Base-by-base conservation (phyloP, 2,888 invertebrate species). In the Brachyptera putata region DNA sequence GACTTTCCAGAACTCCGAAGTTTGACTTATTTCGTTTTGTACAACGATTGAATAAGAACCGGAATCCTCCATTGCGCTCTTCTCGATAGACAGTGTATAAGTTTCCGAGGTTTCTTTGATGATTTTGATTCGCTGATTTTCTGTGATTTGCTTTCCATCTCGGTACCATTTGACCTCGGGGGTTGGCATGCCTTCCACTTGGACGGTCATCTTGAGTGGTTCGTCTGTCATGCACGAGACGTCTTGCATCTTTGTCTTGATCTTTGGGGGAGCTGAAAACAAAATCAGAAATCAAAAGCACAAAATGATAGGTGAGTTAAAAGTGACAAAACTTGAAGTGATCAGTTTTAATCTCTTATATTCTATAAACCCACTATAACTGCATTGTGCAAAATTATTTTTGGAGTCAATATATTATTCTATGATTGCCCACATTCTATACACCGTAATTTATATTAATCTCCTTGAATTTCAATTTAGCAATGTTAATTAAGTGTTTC, bases 21-120 rank as follows among this genome's bases (percentile, higher is more conserved):
- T 90, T 75, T 95, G 93, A 69, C 90, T 91, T 66, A 94, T 79
- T 68, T 92, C 91, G 70, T 94, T 95, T 60, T 85, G 84, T 0
- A 91, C 93, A 1, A 89, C 85, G 2, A 94, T 83, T 0, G 93
- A 92, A 73, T 92, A 96, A 0, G 91, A 89, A 1, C 95, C 96
- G 13, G 87, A 80, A 71, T 96, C 95, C 1, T 86, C 87, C 55
- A 89, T 79, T 68, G 80, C 83, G 39, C 89, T 81, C 50, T 85
- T 83, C 64, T 85, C 84, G 60, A 92, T 86, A 49, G 83, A 79
- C 61, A 93, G 78, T 60, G 81, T 82, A 70, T 88, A 85, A 24
- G 82, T 79, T 56, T 85, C 84, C 62, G 64, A 57, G 50, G 62
- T 79, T 63, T 88, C 86, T 71, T 89, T 88, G 0, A 80, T 77